Conservation (phyloP, 2,797 vertebrate genomes). For the Synaphobranchus kaupii region DNA sequence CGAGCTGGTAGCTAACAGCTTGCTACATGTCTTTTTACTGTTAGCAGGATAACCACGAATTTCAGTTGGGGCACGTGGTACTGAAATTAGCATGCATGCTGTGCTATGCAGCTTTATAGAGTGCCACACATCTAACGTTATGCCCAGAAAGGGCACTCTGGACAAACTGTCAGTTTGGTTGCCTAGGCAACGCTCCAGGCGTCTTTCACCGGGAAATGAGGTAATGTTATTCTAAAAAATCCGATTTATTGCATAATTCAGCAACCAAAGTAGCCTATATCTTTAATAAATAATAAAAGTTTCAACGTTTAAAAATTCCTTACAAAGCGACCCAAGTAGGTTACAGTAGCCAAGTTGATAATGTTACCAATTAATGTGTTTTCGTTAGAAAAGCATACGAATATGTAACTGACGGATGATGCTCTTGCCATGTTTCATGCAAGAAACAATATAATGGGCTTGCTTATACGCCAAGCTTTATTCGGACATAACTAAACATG, state of each 20-base stretch:
- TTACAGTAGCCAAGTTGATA: not conserved
- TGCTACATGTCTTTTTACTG: not conserved
- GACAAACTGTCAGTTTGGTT: not conserved
- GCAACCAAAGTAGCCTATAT: not conserved
- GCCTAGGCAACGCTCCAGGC: conserved; percentile 1
- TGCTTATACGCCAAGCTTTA: not conserved
- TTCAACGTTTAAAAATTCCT: not conserved
- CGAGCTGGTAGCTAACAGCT: not conserved
- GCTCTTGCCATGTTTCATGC: not conserved
- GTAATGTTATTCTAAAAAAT: not conserved
- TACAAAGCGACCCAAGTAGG: not conserved
- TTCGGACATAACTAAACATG: not conserved
- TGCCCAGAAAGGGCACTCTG: not conserved
- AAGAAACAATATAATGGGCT: not conserved
- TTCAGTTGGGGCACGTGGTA: too few relatives aligned
- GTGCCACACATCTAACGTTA: not conserved
- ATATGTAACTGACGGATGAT: not conserved
- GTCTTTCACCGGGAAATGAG: not conserved
- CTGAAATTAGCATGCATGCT: too few relatives aligned
- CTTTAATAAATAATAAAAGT: conserved; percentile 1
- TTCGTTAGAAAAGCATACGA: not conserved
- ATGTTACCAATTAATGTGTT: not conserved
- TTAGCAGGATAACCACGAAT: too few relatives aligned
- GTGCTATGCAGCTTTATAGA: too few relatives aligned
- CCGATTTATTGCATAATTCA: not conserved